Conservation (phyloP, 2,797 vertebrate genomes). For the Acanthurus tractus region DNA sequence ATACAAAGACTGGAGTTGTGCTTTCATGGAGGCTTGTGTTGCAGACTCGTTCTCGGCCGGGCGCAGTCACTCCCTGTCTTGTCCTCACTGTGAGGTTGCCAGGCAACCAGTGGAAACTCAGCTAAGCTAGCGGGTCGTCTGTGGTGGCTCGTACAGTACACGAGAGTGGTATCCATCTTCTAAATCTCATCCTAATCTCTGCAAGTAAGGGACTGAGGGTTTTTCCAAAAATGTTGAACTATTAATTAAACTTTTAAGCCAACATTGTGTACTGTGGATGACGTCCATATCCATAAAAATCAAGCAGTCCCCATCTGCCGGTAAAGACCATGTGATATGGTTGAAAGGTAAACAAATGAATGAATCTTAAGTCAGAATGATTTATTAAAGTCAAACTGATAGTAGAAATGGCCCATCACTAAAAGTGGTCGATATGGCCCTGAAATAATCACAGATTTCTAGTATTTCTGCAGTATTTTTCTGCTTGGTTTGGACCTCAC, state of each 20-base stretch:
- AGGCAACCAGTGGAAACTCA: slow-evolving; percentile 20
- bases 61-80: slow-evolving; percentile 22
- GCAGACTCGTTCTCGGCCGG: background rate
- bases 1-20: background rate
- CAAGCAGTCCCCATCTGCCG: background rate
- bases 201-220: background rate
- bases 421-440: no score
- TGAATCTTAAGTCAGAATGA: background rate
- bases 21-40: background rate
- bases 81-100: slow-evolving; percentile 34
- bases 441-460: no score
- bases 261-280: background rate
- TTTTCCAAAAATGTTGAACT: slow-evolving; percentile 11
- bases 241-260: background rate
- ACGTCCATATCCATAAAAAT: background rate
- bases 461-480: no score
- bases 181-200: background rate
- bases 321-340: background rate
- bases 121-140: slow-evolving; percentile 23
- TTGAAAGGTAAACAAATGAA: background rate
- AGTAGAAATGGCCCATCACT: no score
- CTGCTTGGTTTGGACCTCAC: no score
- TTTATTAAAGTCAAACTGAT: background rate
- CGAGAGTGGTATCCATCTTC: background rate
- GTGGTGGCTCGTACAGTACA: slow-evolving; percentile 4